phyloP scores from a whole-genome alignment of 2,797 vertebrate genomes.

The Liasis olivaceus region DNA sequence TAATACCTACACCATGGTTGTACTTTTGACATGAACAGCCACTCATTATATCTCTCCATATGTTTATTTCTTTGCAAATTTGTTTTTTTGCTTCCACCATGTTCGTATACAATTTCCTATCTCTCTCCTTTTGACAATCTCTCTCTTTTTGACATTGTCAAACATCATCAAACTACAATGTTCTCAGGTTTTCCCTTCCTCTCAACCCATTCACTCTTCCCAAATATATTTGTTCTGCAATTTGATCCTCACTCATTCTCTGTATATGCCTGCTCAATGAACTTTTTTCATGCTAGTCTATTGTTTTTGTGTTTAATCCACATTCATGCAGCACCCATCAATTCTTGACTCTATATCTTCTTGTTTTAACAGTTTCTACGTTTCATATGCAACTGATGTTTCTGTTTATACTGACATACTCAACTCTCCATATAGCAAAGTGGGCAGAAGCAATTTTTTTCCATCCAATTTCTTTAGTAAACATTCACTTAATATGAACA shows the following conservation, averaged over 20 bases:
- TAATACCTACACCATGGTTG: not conserved
- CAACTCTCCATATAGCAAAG: not conserved
- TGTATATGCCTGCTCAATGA: not conserved
- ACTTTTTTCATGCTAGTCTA: not conserved
- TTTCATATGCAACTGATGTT: not conserved
- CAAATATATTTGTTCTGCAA: not conserved
- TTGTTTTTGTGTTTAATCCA: not conserved
- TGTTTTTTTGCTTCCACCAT: not conserved
- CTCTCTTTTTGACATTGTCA: not conserved
- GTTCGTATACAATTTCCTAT: not conserved
- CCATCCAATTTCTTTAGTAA: not conserved
- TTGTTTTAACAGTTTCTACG: not conserved
- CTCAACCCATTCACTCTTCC: not conserved
- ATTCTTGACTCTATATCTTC: not conserved
- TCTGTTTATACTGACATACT: not conserved
- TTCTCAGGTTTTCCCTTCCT: not conserved
- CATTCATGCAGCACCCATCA: not conserved
- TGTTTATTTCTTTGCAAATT: not conserved
- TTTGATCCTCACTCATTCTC: not conserved
- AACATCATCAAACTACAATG: not conserved
- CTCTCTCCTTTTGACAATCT: not conserved
- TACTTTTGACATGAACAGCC: not conserved
- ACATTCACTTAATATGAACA: not conserved
- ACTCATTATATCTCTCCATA: not conserved
- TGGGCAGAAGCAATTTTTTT: not conserved